A percentile compares a stretch with the other conserved stretches of the same genome.
These are phyloP conservation scores for Acronicta aceris DNA, from an alignment of 2,888 invertebrate genomes.

Conservation along the genomic window DNA sequence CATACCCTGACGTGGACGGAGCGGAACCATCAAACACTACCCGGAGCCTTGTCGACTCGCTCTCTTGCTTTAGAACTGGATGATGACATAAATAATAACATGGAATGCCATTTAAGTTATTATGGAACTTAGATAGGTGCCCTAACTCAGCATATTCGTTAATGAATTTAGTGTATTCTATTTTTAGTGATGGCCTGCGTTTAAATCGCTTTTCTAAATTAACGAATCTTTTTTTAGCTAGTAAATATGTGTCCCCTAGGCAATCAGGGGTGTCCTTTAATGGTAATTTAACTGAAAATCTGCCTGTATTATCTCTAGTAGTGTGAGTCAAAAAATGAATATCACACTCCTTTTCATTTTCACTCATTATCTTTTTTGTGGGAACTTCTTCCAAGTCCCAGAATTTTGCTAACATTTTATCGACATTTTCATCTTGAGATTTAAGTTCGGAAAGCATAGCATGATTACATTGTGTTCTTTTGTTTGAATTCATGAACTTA, in stretches of 20 bases:
- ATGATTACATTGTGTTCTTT: constrained; percentile 19
- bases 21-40: constrained; percentile 54
- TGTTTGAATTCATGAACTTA: not conserved
- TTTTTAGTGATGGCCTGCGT: not conserved
- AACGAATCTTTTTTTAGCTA: not conserved
- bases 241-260: not conserved
- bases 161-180: not conserved
- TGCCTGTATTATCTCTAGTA: constrained; percentile 20
- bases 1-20: constrained; percentile 41
- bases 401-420: constrained; percentile 12
- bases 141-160: constrained; percentile 2
- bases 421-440: constrained; percentile 16
- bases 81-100: constrained; percentile 69
- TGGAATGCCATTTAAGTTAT: not conserved
- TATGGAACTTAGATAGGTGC: not conserved
- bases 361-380: not conserved
- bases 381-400: constrained; percentile 27
- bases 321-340: constrained; percentile 40
- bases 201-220: constrained; percentile 1
- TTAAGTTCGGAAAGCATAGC: not conserved
- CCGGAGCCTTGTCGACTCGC: constrained; percentile 48
- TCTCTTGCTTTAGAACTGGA: constrained; percentile 58
- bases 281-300: constrained; percentile 45
- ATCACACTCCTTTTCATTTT: constrained; percentile 35
- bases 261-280: constrained; percentile 8